Percentiles rank a stretch among this genome's conserved stretches.
These are phyloP conservation scores for Lineus longissimus DNA, from an alignment of 1,140 invertebrate genomes.

Conservation along the genomic window DNA sequence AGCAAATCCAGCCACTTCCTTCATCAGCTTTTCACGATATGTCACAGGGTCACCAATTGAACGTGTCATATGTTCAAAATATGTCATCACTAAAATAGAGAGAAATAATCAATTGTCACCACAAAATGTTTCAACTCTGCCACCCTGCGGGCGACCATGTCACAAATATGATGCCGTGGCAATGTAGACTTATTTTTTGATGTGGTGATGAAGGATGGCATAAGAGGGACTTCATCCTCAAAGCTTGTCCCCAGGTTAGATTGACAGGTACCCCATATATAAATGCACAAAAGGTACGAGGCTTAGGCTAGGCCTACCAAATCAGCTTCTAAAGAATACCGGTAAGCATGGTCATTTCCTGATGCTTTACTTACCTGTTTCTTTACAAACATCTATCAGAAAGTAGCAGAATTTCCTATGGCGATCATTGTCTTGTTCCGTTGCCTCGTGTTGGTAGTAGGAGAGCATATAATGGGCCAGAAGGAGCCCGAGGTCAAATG, in stretches of 20 bases:
- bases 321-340: too few species aligned
- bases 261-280: too few species aligned
- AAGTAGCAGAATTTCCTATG: conserved; percentile 27
- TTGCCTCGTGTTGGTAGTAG: conserved; percentile 32
- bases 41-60: conserved; percentile 14
- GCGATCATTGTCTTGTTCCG: conserved; percentile 24
- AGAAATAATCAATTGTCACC: neutral
- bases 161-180: too few species aligned
- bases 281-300: too few species aligned
- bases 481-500: conserved; percentile 32
- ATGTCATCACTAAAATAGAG: conserved; percentile 24
- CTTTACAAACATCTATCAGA: conserved; percentile 28
- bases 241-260: too few species aligned
- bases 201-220: too few species aligned
- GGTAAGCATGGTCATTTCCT: too few species aligned
- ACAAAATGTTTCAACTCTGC: neutral
- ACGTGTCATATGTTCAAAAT: conserved; percentile 29
- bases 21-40: conserved; percentile 27
- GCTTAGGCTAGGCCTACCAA: too few species aligned
- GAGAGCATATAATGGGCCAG: conserved; percentile 34
- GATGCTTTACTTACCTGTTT: conserved; percentile 24
- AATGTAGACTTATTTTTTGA: too few species aligned
- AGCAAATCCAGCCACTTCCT: conserved; percentile 36
- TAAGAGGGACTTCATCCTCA: too few species aligned
- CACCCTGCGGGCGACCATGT: too few species aligned